These are phyloP conservation scores for Nysson spinosus DNA, from an alignment of 2,888 invertebrate genomes.

Conservation along the genomic window DNA sequence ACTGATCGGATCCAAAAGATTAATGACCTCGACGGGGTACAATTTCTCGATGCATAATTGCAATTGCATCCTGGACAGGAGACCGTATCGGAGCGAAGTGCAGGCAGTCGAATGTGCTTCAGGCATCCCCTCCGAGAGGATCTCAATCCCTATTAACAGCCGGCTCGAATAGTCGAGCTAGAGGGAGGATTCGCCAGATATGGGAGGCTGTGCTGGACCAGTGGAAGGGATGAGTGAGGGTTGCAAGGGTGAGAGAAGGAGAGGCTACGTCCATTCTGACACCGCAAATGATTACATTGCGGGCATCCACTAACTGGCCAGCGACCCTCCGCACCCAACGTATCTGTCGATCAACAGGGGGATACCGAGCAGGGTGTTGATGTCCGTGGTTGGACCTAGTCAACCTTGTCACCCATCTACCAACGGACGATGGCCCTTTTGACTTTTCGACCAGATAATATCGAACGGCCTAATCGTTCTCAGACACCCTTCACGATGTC, in stretches of 20 bases:
- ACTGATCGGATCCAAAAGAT: conserved; percentile 13
- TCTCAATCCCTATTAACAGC: conserved; percentile 58
- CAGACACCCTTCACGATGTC: too few relatives aligned
- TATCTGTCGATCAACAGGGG: conserved; percentile 67
- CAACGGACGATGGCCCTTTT: conserved; percentile 11
- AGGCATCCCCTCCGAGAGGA: conserved; percentile 34
- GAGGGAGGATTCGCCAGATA: conserved; percentile 53
- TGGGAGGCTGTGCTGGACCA: conserved; percentile 15
- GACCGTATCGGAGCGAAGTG: conserved; percentile 37
- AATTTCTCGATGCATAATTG: conserved; percentile 52
- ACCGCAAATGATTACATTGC: conserved; percentile 76
- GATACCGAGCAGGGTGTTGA: conserved; percentile 53
- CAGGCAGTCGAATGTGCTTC: conserved; percentile 37
- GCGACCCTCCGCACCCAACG: conserved; percentile 57
- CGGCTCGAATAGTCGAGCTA: conserved; percentile 42
- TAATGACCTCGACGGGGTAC: conserved; percentile 19
- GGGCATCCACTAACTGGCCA: conserved; percentile 74
- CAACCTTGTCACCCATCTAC: conserved; percentile 34
- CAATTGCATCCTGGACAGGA: conserved; percentile 36
- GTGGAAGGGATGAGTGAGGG: conserved; percentile 19
- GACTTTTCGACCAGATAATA: conserved; percentile 23
- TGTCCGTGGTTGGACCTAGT: conserved; percentile 46
- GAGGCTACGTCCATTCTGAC: conserved; percentile 63
- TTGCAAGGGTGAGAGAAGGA: conserved; percentile 14
- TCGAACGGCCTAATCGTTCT: neutral